These are phyloP conservation scores for Dasypogon diadema DNA, from an alignment of 2,888 invertebrate genomes.

Conservation along the genomic window DNA sequence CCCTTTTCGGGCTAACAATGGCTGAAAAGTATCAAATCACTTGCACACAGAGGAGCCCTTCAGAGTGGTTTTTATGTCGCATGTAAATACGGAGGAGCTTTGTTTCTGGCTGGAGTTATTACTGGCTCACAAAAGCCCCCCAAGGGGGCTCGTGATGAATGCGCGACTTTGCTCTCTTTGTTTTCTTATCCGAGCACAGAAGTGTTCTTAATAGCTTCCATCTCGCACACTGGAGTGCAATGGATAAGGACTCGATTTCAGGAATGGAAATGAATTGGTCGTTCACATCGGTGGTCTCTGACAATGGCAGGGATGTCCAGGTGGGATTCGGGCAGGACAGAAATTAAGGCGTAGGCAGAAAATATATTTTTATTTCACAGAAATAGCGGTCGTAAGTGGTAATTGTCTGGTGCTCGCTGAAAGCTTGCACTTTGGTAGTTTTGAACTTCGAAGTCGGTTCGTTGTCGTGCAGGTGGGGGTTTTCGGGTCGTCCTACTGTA, in stretches of 20 bases:
- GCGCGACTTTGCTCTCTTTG: slow-evolving; percentile 45
- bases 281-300: not conserved
- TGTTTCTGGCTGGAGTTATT: slow-evolving; percentile 53
- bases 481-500: too few species aligned
- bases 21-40: slow-evolving; percentile 55
- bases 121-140: slow-evolving; percentile 51
- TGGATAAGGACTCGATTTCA: not conserved
- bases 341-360: too few species aligned
- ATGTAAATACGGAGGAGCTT: slow-evolving; percentile 52
- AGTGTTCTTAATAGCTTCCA: slow-evolving; percentile 35
- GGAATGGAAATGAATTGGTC: not conserved
- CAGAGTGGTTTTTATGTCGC: slow-evolving; percentile 48
- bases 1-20: slow-evolving; percentile 53
- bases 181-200: slow-evolving; percentile 51
- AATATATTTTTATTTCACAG: not conserved
- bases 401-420: too few species aligned
- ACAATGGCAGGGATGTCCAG: not conserved
- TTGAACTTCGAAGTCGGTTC: too few species aligned
- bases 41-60: slow-evolving; percentile 50
- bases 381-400: not conserved
- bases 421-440: too few species aligned
- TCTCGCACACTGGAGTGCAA: not conserved
- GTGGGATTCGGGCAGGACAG: not conserved
- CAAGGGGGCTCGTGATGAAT: slow-evolving; percentile 49
- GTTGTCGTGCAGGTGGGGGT: too few species aligned